Conservation (phyloP, 2,888 invertebrate species). For the Villa cingulata region DNA sequence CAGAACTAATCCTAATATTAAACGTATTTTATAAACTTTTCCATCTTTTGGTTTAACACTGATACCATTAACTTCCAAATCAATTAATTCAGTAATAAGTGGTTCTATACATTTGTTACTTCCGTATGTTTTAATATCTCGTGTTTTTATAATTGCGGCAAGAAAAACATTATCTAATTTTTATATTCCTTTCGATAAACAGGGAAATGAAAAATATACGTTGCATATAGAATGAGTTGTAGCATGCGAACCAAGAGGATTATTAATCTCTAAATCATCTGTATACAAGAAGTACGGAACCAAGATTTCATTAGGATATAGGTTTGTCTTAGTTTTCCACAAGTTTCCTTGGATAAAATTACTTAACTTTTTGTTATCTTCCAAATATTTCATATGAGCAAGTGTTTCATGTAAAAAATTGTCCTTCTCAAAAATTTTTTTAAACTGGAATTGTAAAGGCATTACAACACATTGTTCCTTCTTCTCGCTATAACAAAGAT, state of each 20-base stretch:
- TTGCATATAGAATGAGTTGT: not conserved
- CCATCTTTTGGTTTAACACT: not conserved
- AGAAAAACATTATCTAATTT: slow-evolving; percentile 5
- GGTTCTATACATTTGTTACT: slow-evolving; percentile 3
- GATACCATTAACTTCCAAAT: not conserved
- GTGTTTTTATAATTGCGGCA: slow-evolving; percentile 2
- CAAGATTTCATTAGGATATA: not conserved
- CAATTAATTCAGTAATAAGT: not conserved
- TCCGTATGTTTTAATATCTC: slow-evolving; percentile 5
- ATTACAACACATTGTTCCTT: not conserved
- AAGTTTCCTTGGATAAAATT: not conserved
- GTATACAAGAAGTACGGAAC: not conserved
- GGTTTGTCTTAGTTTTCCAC: not conserved
- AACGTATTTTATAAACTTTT: not conserved
- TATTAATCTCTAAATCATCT: not conserved
- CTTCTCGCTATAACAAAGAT: too few species aligned
- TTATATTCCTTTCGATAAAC: slow-evolving; percentile 4
- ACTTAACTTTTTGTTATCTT: not conserved
- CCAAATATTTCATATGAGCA: not conserved
- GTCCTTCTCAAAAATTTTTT: not conserved
- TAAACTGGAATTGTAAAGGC: too few species aligned
- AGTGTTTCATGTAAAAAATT: not conserved
- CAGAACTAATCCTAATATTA: not conserved
- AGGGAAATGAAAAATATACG: slow-evolving; percentile 7
- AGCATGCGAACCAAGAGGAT: not conserved